Conservation (phyloP, 2,113 vertebrate species). For the Morone saxatilis region DNA sequence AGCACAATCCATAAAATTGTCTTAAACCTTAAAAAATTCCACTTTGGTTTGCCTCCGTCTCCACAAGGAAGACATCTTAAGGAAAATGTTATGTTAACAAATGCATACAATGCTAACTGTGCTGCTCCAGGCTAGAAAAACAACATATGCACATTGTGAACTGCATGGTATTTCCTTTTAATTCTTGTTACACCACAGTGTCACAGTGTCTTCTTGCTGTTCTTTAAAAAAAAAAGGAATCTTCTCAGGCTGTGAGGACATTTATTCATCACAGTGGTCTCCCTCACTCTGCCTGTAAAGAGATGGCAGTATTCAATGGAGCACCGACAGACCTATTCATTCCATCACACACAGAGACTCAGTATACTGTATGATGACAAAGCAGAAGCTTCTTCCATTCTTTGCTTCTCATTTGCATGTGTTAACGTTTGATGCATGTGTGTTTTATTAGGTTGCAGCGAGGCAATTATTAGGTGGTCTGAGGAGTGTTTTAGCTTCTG, state of each 20-base stretch:
- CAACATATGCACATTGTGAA: conserved; percentile 17
- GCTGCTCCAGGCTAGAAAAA: neutral
- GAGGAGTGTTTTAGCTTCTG: conserved; percentile 29
- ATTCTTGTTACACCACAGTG: neutral
- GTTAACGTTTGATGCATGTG: conserved; percentile 20
- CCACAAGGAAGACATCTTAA: neutral
- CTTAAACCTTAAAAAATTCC: neutral
- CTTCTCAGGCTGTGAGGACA: conserved; percentile 20
- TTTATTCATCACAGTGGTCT: conserved; percentile 43
- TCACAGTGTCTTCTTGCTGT: neutral
- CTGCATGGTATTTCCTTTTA: conserved; percentile 1
- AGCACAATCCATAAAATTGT: too few relatives aligned
- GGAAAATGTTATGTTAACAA: neutral
- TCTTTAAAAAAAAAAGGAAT: conserved; percentile 27
- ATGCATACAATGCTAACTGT: neutral
- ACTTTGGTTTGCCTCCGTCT: neutral
- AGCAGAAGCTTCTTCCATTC: neutral
- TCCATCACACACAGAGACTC: conserved; percentile 25
- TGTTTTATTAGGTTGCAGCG: conserved; percentile 29
- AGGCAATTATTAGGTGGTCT: conserved; percentile 29
- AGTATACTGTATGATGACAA: conserved; percentile 14
- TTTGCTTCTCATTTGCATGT: conserved; percentile 28
- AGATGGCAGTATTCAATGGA: conserved; percentile 34
- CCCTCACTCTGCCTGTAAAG: conserved; percentile 13
- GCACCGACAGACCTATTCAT: conserved; percentile 32